Percentiles rank a stretch among this genome's conserved stretches.
phyloP scores from a whole-genome alignment of 2,113 vertebrate genomes.

The Anarrhichthys ocellatus region DNA sequence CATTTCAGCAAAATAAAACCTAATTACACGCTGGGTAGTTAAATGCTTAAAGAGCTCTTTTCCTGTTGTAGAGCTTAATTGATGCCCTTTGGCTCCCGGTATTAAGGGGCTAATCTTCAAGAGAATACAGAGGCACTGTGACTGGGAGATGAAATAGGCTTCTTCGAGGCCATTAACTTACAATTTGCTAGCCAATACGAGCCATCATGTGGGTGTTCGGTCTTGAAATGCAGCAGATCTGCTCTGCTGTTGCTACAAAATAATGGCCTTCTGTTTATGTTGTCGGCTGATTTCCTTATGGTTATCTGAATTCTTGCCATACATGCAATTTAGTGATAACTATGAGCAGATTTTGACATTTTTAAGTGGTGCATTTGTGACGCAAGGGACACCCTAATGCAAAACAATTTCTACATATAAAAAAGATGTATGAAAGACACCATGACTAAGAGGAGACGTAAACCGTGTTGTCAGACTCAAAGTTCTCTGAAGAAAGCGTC shows the following conservation, averaged over 20 bases:
- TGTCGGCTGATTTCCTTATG: conserved; percentile 7
- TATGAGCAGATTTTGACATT: conserved; percentile 2
- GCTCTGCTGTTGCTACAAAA: conserved; percentile 20
- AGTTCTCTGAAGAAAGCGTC: conserved; percentile 5
- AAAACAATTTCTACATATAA: background rate
- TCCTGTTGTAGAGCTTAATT: conserved; percentile 68
- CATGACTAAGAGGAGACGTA: background rate
- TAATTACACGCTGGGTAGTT: conserved; percentile 63
- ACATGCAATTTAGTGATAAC: conserved; percentile 10
- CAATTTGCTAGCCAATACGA: conserved; percentile 33
- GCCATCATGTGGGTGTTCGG: conserved; percentile 33
- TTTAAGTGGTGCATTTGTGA: background rate
- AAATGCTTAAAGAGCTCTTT: conserved; percentile 58
- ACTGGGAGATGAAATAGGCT: conserved; percentile 31
- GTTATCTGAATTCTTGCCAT: conserved; percentile 16
- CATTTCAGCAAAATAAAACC: conserved; percentile 61
- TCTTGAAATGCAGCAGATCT: conserved; percentile 16
- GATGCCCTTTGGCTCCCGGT: conserved; percentile 64
- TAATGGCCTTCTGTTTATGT: conserved; percentile 39
- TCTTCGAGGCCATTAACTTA: conserved; percentile 35
- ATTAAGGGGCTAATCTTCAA: conserved; percentile 44
- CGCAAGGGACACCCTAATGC: background rate
- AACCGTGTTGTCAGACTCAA: background rate
- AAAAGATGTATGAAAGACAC: conserved; percentile 2
- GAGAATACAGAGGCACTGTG: conserved; percentile 29